Evolutionary conservation across 2,888 invertebrate species (phyloP).

Genomic region (Lasioglossum calceatum): DNA sequence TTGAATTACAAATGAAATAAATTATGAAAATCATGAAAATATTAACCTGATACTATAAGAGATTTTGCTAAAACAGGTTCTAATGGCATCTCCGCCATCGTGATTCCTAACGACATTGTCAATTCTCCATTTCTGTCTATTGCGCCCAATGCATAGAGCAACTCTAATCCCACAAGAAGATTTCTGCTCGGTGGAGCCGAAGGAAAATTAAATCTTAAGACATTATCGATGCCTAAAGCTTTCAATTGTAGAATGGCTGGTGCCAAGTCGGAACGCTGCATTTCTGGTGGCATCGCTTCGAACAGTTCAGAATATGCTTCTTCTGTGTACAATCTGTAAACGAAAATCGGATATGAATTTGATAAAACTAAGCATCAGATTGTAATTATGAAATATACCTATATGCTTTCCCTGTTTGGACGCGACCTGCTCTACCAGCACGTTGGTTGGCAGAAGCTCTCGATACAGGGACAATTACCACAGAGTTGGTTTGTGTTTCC

Average conservation of each 20-base stretch:
- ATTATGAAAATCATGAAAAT: not conserved
- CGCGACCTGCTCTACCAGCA: slow-evolving; percentile 96
- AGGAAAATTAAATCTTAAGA: slow-evolving; percentile 96
- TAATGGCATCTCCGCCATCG: slow-evolving; percentile 97
- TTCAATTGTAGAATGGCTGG: slow-evolving; percentile 95
- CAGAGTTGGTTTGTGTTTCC: slow-evolving; percentile 92
- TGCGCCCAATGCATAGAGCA: slow-evolving; percentile 93
- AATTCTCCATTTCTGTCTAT: slow-evolving; percentile 92
- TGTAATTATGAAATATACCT: slow-evolving; percentile 84
- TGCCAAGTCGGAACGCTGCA: slow-evolving; percentile 95
- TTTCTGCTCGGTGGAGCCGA: slow-evolving; percentile 96
- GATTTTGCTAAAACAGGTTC: slow-evolving; percentile 95
- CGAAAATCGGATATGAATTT: slow-evolving; percentile 6
- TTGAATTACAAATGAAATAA: not conserved
- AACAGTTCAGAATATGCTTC: slow-evolving; percentile 90
- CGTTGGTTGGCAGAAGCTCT: slow-evolving; percentile 96
- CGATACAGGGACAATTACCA: slow-evolving; percentile 93
- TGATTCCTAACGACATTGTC: slow-evolving; percentile 91
- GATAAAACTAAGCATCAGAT: not conserved
- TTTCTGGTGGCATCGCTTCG: slow-evolving; percentile 93
- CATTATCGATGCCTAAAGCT: slow-evolving; percentile 96
- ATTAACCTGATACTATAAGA: slow-evolving; percentile 89
- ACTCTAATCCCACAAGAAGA: slow-evolving; percentile 93
- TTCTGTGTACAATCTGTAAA: slow-evolving; percentile 90
- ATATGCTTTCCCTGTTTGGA: slow-evolving; percentile 93